phyloP scores from a whole-genome alignment of 2,113 vertebrate species.

The Hemiscyllium ocellatum region DNA sequence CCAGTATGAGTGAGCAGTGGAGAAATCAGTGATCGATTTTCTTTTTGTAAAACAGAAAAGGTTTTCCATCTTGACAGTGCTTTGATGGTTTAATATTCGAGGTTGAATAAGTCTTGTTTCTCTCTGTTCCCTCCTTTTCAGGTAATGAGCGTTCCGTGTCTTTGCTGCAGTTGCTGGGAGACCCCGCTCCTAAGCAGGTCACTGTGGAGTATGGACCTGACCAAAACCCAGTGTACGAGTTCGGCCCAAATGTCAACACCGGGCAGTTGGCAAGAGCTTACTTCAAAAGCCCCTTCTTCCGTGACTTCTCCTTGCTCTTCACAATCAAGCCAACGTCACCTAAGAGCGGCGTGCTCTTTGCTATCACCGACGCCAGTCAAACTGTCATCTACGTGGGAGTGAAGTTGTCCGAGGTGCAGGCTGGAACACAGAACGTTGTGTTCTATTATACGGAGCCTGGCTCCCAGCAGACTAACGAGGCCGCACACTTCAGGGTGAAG shows the following conservation, averaged over 20 bases:
- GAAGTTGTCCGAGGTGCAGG: slow-evolving; percentile 64
- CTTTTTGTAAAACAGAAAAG: not conserved
- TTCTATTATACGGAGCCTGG: slow-evolving; percentile 80
- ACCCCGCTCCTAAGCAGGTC: slow-evolving; percentile 68
- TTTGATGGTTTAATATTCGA: not conserved
- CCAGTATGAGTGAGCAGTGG: not conserved
- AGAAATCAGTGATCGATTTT: not conserved
- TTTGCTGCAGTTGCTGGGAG: slow-evolving; percentile 76
- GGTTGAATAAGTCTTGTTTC: not conserved
- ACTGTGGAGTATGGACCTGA: slow-evolving; percentile 58
- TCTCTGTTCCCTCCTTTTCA: slow-evolving; percentile 50
- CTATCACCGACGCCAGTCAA: slow-evolving; percentile 72
- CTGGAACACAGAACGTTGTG: slow-evolving; percentile 62
- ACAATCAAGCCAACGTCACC: slow-evolving; percentile 66
- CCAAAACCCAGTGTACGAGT: slow-evolving; percentile 62
- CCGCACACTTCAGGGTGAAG: slow-evolving; percentile 71
- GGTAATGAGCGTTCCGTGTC: slow-evolving; percentile 58
- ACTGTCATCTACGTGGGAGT: slow-evolving; percentile 71
- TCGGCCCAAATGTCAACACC: slow-evolving; percentile 61
- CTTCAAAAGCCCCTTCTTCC: slow-evolving; percentile 72
- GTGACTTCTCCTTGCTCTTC: slow-evolving; percentile 78
- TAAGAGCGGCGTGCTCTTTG: slow-evolving; percentile 67
- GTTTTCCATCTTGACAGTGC: not conserved
- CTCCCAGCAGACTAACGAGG: slow-evolving; percentile 54
- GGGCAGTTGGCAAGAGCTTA: slow-evolving; percentile 76